These are phyloP conservation scores for Scolopax mira DNA, from an alignment of 2,113 vertebrate species.

Conservation along the genomic window DNA sequence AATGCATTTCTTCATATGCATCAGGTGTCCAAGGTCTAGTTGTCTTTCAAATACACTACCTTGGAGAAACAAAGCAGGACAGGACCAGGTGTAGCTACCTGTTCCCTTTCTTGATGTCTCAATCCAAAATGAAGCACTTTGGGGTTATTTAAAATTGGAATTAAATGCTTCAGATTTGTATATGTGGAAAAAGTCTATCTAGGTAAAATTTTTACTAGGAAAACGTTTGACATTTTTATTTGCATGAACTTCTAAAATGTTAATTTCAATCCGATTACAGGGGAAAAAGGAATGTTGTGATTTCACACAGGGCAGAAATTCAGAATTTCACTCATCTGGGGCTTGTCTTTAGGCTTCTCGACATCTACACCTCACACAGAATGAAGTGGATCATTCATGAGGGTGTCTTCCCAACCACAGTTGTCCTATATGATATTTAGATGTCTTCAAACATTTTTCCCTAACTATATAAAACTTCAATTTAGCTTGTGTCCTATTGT, in stretches of 20 bases:
- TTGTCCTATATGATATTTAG: neutral
- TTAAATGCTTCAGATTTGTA: neutral
- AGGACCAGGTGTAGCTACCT: neutral
- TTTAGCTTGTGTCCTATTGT: neutral
- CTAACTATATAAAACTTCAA: neutral
- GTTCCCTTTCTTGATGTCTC: neutral
- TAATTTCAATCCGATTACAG: neutral
- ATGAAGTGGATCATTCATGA: neutral
- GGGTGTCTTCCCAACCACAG: neutral
- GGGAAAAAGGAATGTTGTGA: neutral
- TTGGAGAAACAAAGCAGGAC: neutral
- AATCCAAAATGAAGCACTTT: neutral
- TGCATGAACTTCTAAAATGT: neutral
- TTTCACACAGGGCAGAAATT: neutral
- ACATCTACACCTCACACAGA: neutral
- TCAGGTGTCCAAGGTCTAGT: neutral
- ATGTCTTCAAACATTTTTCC: neutral
- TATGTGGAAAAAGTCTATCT: neutral
- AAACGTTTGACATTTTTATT: neutral
- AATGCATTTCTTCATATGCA: neutral
- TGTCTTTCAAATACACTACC: neutral
- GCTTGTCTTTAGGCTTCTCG: neutral
- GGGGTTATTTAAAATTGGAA: neutral
- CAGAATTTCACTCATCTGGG: neutral
- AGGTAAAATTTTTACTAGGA: neutral